Evolutionary conservation across 1,140 invertebrate genomes (phyloP).

Genomic region (Agraylea sexmaculata): DNA sequence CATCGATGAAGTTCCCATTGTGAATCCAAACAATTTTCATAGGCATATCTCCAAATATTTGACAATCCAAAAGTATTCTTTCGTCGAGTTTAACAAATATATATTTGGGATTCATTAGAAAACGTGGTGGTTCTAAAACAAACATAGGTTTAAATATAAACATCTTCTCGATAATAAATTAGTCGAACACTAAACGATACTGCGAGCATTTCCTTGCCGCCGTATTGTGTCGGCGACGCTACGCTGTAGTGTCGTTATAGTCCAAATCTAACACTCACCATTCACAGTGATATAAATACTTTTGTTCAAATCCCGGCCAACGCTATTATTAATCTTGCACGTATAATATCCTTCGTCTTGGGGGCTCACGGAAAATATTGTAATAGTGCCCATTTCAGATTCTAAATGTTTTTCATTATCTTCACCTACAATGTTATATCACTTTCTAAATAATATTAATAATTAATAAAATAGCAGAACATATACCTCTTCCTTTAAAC

Average conservation of each 20-base stretch:
- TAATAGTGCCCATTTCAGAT: constrained; percentile 53
- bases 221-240: neutral
- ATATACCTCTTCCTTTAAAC: constrained; percentile 36
- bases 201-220: neutral
- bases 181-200: neutral
- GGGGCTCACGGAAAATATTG: constrained; percentile 55
- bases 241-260: neutral
- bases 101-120: constrained; percentile 57
- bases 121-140: constrained; percentile 61
- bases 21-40: constrained; percentile 69
- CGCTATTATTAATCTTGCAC: constrained; percentile 76
- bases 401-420: neutral
- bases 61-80: constrained; percentile 59
- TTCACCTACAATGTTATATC: neutral
- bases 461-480: neutral
- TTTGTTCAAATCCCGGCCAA: constrained; percentile 65
- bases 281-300: constrained; percentile 69
- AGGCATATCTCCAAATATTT: constrained; percentile 75
- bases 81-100: constrained; percentile 58
- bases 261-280: constrained; percentile 39
- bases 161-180: neutral
- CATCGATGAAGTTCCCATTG: constrained; percentile 47
- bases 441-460: neutral
- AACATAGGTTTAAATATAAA: neutral
- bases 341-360: constrained; percentile 74